Base-by-base conservation (phyloP, 2,797 vertebrate genomes). In the Eulemur rubriventer region DNA sequence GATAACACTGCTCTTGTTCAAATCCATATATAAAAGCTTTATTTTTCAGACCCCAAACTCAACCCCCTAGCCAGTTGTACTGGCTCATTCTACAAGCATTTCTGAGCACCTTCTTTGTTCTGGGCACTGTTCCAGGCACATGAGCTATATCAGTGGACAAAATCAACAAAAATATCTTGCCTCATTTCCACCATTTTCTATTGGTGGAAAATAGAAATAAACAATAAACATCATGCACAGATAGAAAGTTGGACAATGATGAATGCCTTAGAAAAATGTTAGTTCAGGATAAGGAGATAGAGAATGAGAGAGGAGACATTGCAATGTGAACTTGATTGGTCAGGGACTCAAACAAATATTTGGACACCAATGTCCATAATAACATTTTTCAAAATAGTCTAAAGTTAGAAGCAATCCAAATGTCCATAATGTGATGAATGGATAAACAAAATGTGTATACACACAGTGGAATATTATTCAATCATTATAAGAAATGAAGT, bases 121-220 rank as follows among this genome's bases (percentile, higher is more conserved):
- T 9, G 11, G 38, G 6, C 14, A 6, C 48, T 41, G 1, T 81
- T 41, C 24, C 20, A 52, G 38, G 52, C 16, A 67, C 0, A 0
- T 61, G 30, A 75, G 13, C 55, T 41, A 2, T 28, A 65, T 50
- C 67, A 89, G 57, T 35, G 69, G 26, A 79, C 17, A 79, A 55
- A 65, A 91, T 38, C 48, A n/a, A 10, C 46, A 35, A 48, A 83
- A 61, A 28, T 22, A 59, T 24, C n/a, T 92, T 61, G 70, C 46
- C 33, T 76, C 61, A 61, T 72, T 41, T 41, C 41, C 41, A 41
- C 89, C 4, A 26, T 38, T n/a, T 24, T 84, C n/a, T 12, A 61
- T 0, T 48, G 57, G 72, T 20, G 30, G 7, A 30, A 73, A 88
- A 46, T n/a, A 91, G 28, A 84, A 46, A 46, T 67, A 65, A 65